Evolutionary conservation across 2,888 invertebrate species (phyloP), one percentile per base, ranked within the genome.

Genomic region (Eristalis pertinax): DNA sequence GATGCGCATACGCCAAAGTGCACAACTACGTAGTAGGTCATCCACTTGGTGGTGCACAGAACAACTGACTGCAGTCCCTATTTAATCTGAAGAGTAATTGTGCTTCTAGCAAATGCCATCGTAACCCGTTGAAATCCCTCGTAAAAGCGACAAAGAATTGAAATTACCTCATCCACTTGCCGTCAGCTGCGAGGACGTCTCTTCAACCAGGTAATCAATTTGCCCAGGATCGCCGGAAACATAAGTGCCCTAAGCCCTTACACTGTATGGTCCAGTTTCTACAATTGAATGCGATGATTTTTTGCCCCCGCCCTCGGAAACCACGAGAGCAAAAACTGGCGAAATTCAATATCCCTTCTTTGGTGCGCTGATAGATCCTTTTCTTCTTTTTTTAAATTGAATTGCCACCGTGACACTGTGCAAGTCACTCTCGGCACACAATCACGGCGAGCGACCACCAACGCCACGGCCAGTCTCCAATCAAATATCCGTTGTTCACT

Each of bases 321-420:
- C 7, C 22, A 56, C 4, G 56, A n/a, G n/a, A n/a, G 56, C 56
- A 56, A 22, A 38, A 38, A 38, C 11, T 13, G 13, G 38, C 8
- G 19, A 50, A 19, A 19, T 19, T 50, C 19, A 50, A 50, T 50
- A 50, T 50, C 50, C 50, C 8, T 50, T 50, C 50, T 50, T 26
- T 26, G 26, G 58, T 26, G 58, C 26, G 75, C 41, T 67, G 65
- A 75, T 75, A 67, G 75, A 58, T 65, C 41, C 67, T 75, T 75
- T 75, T 75, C 58, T 73, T 75, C 38, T 67, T 75, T 32, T n/a
- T 58, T 60, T 58, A 75, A 75, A 75, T 75, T 75, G 67, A 75
- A 67, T 75, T 67, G 67, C 75, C 74, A 65, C 24, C 50, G 32
- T 67, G 38, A 58, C 38, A 19, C 19, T 41, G 67, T 26, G 58